Evolutionary conservation across 1,140 invertebrate species (phyloP), one percentile per base, ranked within the genome.

Genomic region (Antheraea pernyi): DNA sequence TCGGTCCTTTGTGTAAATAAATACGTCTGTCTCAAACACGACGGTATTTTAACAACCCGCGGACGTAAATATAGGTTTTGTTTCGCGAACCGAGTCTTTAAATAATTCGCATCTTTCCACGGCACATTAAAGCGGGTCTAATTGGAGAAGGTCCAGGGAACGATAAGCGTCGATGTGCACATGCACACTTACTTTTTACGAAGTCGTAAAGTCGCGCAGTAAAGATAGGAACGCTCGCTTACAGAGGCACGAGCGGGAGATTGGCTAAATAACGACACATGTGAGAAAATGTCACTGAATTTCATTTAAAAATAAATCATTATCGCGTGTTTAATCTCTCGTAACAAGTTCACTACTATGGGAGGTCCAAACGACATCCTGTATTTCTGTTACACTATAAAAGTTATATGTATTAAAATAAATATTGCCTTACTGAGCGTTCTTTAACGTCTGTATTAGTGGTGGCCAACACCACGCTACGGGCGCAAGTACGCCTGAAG

Each of bases 101-200:
- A 71, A 71, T 71, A 71, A 62, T 53, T 7, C 46, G 46, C 16
- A 53, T 7, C 11, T 53, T 53, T 53, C 13, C 46, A 53, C 11
- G 16, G 46, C 7, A 16, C 13, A 63, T 63, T 63, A 63, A 61
- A 63, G 37, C 19, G 7, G 19, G 11, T 63, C 53, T 73, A 69
- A 69, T 73, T 73, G 72, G 63, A 22, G 48, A 64, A 70, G n/a
- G 30, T 53, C 46, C 46, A 53, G 46, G 46, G 46, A 6, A 13
- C 46, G 46, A 53, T 53, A 53, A 53, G 46, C 46, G 46, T 13
- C 46, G 46, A 53, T 53, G 65, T 67, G 64, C 30, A 70, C 53
- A 19, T 13, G n/a, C 19, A 19, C 60, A 46, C 65, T 73, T 70
- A 68, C 58, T 74, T 74, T 74, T 74, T 74, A 70, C 67, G 64